Base-by-base conservation (phyloP, 2,797 vertebrate species). In the Rhinatrema bivittatum region DNA sequence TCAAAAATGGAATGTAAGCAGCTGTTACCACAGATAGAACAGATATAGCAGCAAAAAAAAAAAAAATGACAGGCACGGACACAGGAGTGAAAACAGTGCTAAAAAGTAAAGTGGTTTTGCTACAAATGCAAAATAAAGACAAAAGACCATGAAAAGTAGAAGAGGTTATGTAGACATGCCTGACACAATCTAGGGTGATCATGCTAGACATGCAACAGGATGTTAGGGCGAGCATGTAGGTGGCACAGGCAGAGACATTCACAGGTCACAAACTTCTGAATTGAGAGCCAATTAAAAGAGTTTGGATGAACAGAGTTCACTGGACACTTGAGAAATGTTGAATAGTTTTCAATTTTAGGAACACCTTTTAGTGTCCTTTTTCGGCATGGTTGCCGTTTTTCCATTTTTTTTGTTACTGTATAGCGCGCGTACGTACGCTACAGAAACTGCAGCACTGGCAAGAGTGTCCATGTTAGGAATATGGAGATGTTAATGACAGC, bases 141-240 rank as follows among this genome's bases (percentile, higher is more conserved):
- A 43, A 69, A 29, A 63, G 70, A 57, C 53, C 59, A 49, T 40
- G 66, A 50, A 68, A 70, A 49, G 57, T 45, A 56, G 60, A 67
- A 61, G 64, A 65, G 62, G 70, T 72, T 76, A 78, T 19, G 57
- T 35, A 65, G 62, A 55, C 69, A 76, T 74, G 74, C 71, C 78
- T 35, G 42, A 65, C 49, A 35, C 20, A 59, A 54, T 54, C 60
- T 49, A 61, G 28, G 41, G 29, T 10, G 4, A 16, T 56, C 38
- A 42, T 42, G 42, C 36, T 65, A 78, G 72, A 79, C 90, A 88
- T 91, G 91, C 89, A 87, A 78, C 65, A 74, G 61, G 82, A 82
- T 81, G 80, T 86, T 87, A 88, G 38, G 29, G 79, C 76, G 76
- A 86, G 81, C 74, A 75, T 67, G 65, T 65, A 84, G 72, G 75